phyloP scores from a whole-genome alignment of 1,140 invertebrate genomes.

The Drosophila lacertosa region DNA sequence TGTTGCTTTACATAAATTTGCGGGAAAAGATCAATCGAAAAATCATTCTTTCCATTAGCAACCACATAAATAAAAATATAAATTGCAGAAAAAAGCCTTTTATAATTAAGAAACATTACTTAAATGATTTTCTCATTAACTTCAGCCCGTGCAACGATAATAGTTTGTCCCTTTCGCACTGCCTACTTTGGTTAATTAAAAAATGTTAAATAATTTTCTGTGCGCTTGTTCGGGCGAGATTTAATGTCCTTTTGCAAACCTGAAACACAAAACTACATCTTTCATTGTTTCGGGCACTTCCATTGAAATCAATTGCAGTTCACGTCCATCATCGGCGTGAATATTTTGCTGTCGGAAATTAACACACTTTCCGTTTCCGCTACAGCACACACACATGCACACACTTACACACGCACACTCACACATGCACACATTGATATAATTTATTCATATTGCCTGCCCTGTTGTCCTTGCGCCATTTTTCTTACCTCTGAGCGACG shows the following conservation, averaged over 20 bases:
- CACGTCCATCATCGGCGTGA: constrained; percentile 67
- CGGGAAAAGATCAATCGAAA: no score
- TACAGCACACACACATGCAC: constrained; percentile 15
- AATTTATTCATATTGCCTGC: constrained; percentile 72
- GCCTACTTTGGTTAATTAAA: no score
- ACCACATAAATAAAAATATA: no score
- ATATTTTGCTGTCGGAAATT: constrained; percentile 78
- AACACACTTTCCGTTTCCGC: constrained; percentile 79
- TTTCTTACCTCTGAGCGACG: constrained; percentile 56
- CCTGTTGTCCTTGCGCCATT: constrained; percentile 55
- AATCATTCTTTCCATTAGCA: no score
- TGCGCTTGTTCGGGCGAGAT: no score
- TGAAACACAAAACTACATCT: not conserved
- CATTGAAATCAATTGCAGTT: constrained; percentile 79
- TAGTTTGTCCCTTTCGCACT: no score
- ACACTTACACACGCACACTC: constrained; percentile 12
- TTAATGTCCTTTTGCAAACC: not conserved
- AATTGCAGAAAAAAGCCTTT: no score
- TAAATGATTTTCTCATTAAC: not conserved
- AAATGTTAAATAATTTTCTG: no score
- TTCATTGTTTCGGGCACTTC: constrained; percentile 31
- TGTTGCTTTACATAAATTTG: no score
- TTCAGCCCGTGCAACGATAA: no score
- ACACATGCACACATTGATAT: constrained; percentile 25
- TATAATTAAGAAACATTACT: no score